A percentile compares a stretch with the other conserved stretches of the same genome.
These are phyloP conservation scores for Tenrec ecaudatus DNA, from an alignment of 2,113 vertebrate species.

Conservation along the genomic window DNA sequence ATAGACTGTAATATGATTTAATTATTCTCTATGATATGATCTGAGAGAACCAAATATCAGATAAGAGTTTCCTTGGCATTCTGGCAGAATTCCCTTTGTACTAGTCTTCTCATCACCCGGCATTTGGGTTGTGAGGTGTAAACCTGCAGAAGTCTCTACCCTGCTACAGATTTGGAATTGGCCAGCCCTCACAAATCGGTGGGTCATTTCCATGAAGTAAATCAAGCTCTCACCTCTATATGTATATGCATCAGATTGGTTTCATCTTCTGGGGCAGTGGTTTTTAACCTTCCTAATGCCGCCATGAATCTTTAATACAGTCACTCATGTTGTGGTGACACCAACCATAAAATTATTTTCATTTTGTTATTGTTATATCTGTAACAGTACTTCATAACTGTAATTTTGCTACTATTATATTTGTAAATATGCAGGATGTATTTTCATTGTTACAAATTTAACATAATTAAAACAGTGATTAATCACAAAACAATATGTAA, in stretches of 20 bases:
- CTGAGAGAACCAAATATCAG: neutral
- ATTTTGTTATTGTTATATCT: too few relatives aligned
- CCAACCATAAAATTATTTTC: too few relatives aligned
- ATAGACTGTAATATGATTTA: neutral
- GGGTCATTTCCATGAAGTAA: neutral
- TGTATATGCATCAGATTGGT: neutral
- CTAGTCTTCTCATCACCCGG: neutral
- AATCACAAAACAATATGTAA: too few relatives aligned
- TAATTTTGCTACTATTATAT: too few relatives aligned
- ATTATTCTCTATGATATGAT: neutral
- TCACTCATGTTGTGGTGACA: too few relatives aligned
- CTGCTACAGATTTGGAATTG: neutral
- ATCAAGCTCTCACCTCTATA: neutral
- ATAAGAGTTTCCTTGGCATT: neutral
- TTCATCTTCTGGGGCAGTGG: neutral
- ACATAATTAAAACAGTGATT: too few relatives aligned
- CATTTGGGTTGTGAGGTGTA: neutral
- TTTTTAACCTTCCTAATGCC: too few relatives aligned
- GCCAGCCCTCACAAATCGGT: neutral
- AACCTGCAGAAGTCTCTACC: neutral
- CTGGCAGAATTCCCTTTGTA: neutral
- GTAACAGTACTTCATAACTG: too few relatives aligned
- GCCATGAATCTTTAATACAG: too few relatives aligned
- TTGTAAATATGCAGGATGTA: too few relatives aligned
- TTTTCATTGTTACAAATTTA: too few relatives aligned